Evolutionary conservation across 2,113 vertebrate genomes (phyloP).

Genomic region (Xenopus laevis): DNA sequence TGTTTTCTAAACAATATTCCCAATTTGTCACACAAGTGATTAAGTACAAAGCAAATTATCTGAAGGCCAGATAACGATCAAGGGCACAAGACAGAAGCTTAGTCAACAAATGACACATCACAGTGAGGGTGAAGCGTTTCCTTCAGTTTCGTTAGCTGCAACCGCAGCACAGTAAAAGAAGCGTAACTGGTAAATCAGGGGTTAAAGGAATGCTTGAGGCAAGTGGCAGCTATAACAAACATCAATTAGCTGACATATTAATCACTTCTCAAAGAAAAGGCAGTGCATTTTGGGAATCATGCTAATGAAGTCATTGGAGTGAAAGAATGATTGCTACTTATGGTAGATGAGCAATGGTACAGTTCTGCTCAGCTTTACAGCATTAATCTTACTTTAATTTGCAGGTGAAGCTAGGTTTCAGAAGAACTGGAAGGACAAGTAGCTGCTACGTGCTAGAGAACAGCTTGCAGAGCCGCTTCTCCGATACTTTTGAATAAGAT

Average conservation of each 20-base stretch:
- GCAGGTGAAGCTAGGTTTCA: conserved; percentile 14
- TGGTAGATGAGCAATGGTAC: conserved; percentile 30
- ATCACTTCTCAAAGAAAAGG: conserved; percentile 24
- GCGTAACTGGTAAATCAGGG: too few relatives aligned
- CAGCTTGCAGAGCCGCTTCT: conserved; percentile 2
- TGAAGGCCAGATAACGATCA: too few relatives aligned
- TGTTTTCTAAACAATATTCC: too few relatives aligned
- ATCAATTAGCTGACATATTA: conserved; percentile 38
- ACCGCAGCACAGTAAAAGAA: too few relatives aligned
- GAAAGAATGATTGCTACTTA: conserved; percentile 36
- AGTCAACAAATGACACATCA: too few relatives aligned
- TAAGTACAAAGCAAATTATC: too few relatives aligned
- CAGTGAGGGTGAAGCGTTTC: too few relatives aligned
- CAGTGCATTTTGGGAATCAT: conserved; percentile 37
- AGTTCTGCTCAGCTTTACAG: conserved; percentile 34
- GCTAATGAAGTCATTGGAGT: conserved; percentile 33
- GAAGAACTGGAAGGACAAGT: conserved; percentile 7
- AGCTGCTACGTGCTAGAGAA: conserved; percentile 3
- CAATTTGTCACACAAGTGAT: too few relatives aligned
- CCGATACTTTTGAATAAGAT: not conserved
- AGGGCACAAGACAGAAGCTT: too few relatives aligned
- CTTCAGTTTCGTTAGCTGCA: too few relatives aligned
- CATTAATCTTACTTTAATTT: conserved; percentile 38
- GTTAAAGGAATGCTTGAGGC: conserved; percentile 20
- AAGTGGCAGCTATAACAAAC: conserved; percentile 32